Conservation (phyloP, 2,888 invertebrate species). For the Lagria hirta region DNA sequence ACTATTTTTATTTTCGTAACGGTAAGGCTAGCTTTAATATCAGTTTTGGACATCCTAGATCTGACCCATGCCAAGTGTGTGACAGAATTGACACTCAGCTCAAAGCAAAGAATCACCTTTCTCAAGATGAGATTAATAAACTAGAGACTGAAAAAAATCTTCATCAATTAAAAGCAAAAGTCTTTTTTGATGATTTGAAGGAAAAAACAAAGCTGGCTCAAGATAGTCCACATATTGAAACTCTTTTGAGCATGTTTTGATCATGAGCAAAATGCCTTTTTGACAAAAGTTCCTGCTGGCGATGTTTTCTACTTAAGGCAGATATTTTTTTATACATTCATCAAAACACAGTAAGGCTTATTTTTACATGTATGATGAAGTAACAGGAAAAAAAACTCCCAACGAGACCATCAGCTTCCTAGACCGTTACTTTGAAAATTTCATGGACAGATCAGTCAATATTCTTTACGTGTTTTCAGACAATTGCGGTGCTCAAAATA, state of each 20-base stretch:
- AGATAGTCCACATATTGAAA: too few species aligned
- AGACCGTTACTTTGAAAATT: conserved; percentile 19
- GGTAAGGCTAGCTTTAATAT: too few species aligned
- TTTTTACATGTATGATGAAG: conserved; percentile 29
- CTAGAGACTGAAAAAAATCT: conserved; percentile 26
- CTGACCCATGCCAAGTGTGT: conserved; percentile 28
- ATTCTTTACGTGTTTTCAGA: too few species aligned
- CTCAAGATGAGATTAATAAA: conserved; percentile 23
- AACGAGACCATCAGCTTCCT: conserved; percentile 24
- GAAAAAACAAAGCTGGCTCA: conserved; percentile 26
- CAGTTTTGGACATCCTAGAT: conserved; percentile 22
- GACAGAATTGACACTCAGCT: conserved; percentile 26
- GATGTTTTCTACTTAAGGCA: conserved; percentile 34
- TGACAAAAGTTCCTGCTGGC: conserved; percentile 28
- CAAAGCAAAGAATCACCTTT: conserved; percentile 16
- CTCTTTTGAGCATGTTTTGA: too few species aligned
- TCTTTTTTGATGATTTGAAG: conserved; percentile 29
- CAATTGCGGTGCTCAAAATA: too few species aligned
- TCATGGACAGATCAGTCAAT: conserved; percentile 17
- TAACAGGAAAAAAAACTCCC: conserved; percentile 22
- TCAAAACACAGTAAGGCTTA: conserved; percentile 20
- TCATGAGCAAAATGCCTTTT: conserved; percentile 33
- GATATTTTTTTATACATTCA: conserved; percentile 28
- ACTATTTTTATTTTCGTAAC: conserved; percentile 25
- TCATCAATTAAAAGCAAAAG: conserved; percentile 30